Evolutionary conservation across 2,888 invertebrate species (phyloP).

Genomic region (Macaria liturata): DNA sequence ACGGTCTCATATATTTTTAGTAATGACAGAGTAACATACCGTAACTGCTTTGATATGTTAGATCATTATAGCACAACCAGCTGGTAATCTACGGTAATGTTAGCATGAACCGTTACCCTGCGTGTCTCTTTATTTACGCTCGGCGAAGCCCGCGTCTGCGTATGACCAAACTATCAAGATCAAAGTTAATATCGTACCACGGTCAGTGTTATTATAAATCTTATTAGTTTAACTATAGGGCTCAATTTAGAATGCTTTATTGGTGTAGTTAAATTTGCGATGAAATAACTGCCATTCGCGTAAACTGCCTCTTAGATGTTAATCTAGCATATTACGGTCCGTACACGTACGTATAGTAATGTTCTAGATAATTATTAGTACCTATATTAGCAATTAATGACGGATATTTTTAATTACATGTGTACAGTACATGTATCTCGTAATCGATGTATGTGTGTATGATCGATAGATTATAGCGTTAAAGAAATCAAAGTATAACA

Average conservation of each 20-base stretch:
- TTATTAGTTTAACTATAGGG: constrained; percentile 3
- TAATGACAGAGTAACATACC: constrained; percentile 2
- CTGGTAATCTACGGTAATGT: constrained; percentile 27
- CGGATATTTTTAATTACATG: no score
- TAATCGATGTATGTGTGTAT: not conserved
- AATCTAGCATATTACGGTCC: constrained; percentile 15
- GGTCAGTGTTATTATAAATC: not conserved
- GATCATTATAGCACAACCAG: constrained; percentile 14
- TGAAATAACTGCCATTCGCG: constrained; percentile 16
- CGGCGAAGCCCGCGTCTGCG: constrained; percentile 27
- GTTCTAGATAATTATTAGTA: not conserved
- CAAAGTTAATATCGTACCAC: constrained; percentile 13
- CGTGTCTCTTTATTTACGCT: constrained; percentile 48
- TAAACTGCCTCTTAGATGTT: constrained; percentile 18
- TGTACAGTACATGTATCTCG: no score
- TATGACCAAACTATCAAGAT: constrained; percentile 28
- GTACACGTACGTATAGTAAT: not conserved
- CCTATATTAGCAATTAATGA: no score
- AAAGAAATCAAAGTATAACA: no score
- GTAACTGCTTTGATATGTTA: constrained; percentile 19
- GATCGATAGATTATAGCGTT: not conserved
- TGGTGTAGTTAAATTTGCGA: constrained; percentile 2
- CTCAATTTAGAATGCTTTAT: constrained; percentile 5
- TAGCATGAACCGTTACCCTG: constrained; percentile 38
- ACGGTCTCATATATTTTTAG: constrained; percentile 3